Conservation (phyloP, 2,888 invertebrate genomes). For the Drosophila dives region DNA sequence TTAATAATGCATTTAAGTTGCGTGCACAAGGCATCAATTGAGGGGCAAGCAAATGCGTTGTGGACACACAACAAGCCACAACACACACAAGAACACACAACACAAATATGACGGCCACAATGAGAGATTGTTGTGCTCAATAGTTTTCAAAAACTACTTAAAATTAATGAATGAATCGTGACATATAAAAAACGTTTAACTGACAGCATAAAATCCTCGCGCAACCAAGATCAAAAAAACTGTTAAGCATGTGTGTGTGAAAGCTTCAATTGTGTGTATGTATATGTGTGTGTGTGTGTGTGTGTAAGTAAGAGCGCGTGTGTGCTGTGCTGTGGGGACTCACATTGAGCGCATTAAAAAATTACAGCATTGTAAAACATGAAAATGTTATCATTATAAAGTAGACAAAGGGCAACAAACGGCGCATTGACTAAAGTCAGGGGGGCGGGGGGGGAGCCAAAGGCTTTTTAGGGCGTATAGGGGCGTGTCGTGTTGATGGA, state of each 20-base stretch:
- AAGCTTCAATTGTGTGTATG: background rate
- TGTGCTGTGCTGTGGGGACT: constrained; percentile 41
- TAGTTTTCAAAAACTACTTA: constrained; percentile 72
- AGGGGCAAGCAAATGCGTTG: constrained; percentile 28
- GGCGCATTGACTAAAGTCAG: constrained; percentile 38
- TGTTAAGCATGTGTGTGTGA: constrained; percentile 19
- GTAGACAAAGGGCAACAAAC: constrained; percentile 62
- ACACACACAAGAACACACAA: background rate
- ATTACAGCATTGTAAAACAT: constrained; percentile 77
- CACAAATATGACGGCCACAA: constrained; percentile 43
- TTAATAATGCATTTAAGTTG: constrained; percentile 58
- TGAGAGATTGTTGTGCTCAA: constrained; percentile 60
- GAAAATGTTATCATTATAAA: constrained; percentile 81
- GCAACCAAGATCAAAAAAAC: constrained; percentile 41
- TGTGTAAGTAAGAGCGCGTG: constrained; percentile 6
- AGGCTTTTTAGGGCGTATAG: background rate
- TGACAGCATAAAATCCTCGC: constrained; percentile 52
- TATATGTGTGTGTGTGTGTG: constrained; percentile 10
- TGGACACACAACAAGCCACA: constrained; percentile 6
- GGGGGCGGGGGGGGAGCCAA: constrained; percentile 34
- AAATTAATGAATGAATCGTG: constrained; percentile 76
- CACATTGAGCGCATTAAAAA: constrained; percentile 67
- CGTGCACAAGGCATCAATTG: constrained; percentile 36
- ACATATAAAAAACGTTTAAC: constrained; percentile 65
- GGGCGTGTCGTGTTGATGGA: background rate